Percentiles rank a stretch among this genome's conserved stretches.
Evolutionary conservation across 2,113 vertebrate genomes (phyloP).

Genomic region (Oncorhynchus nerka): DNA sequence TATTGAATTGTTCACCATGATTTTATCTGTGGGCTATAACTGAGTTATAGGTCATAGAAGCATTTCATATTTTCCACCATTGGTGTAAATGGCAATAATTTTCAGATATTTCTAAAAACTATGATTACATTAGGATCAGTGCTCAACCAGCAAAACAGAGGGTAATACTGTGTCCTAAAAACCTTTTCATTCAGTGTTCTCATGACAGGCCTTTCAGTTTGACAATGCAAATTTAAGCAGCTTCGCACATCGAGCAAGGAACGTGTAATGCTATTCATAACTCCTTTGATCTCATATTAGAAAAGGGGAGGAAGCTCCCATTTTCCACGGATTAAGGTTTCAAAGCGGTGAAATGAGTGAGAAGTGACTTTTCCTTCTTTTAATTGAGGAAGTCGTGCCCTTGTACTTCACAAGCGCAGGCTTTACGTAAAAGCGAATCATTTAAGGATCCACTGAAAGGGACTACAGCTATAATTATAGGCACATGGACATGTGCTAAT

Average conservation of each 20-base stretch:
- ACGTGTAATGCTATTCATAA: conserved; percentile 49
- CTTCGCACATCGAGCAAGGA: conserved; percentile 44
- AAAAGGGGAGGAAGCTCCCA: conserved; percentile 50
- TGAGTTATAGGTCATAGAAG: background rate
- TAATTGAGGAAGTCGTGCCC: conserved; percentile 55
- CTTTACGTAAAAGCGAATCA: conserved; percentile 60
- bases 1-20: too few relatives aligned
- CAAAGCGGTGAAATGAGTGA: conserved; percentile 43
- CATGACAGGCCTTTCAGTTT: conserved; percentile 42
- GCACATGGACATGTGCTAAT: conserved; percentile 51
- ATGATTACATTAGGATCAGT: conserved; percentile 33
- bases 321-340: conserved; percentile 62
- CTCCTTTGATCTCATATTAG: conserved; percentile 62
- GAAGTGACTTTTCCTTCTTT: conserved; percentile 55
- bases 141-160: conserved; percentile 46
- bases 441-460: conserved; percentile 49
- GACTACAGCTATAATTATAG: conserved; percentile 53
- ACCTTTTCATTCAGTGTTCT: conserved; percentile 50
- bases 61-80: background rate
- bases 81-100: conserved; percentile 3
- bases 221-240: conserved; percentile 54
- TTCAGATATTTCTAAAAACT: conserved; percentile 14
- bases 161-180: conserved; percentile 53
- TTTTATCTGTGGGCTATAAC: background rate
- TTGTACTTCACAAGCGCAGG: conserved; percentile 43